Conservation (phyloP, 2,113 vertebrate genomes). For the Microtus oregoni region DNA sequence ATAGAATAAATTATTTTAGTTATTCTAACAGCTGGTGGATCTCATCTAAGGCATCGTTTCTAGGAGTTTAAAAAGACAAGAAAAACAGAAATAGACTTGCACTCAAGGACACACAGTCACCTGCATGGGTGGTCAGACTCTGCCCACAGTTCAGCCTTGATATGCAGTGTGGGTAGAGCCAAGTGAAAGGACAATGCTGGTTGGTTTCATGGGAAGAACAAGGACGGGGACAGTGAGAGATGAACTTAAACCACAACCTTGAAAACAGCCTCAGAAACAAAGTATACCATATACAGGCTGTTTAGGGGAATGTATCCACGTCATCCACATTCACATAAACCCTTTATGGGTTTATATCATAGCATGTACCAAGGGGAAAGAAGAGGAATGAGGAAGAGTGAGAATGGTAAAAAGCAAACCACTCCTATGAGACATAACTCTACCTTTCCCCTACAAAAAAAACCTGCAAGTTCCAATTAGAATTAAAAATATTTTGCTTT, state of each 20-base stretch:
- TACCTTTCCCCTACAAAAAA: conserved; percentile 37
- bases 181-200: conserved; percentile 69
- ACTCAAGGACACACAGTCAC: conserved; percentile 71
- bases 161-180: conserved; percentile 66
- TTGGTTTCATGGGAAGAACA: conserved; percentile 53
- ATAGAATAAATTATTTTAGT: conserved; percentile 29
- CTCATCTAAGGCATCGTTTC: conserved; percentile 41
- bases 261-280: conserved; percentile 54
- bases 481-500: conserved; percentile 28
- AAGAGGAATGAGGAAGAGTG: conserved; percentile 72
- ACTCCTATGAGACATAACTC: conserved; percentile 53
- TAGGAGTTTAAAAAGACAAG: conserved; percentile 51
- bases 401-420: conserved; percentile 72
- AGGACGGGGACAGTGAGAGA: conserved; percentile 9
- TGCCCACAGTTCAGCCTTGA: conserved; percentile 73
- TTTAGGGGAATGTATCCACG: conserved; percentile 54
- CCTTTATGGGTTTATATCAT: conserved; percentile 49
- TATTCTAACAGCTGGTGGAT: conserved; percentile 32
- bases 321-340: conserved; percentile 52
- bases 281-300: conserved; percentile 27
- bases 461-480: conserved; percentile 38
- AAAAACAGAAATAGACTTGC: conserved; percentile 58
- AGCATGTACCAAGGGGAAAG: conserved; percentile 44
- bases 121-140: conserved; percentile 71
- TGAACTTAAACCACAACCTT: conserved; percentile 59